Percentiles rank a stretch among this genome's conserved stretches.
These are phyloP conservation scores for Hydrocynus forskahlii DNA, from an alignment of 2,797 vertebrate genomes.

Conservation along the genomic window DNA sequence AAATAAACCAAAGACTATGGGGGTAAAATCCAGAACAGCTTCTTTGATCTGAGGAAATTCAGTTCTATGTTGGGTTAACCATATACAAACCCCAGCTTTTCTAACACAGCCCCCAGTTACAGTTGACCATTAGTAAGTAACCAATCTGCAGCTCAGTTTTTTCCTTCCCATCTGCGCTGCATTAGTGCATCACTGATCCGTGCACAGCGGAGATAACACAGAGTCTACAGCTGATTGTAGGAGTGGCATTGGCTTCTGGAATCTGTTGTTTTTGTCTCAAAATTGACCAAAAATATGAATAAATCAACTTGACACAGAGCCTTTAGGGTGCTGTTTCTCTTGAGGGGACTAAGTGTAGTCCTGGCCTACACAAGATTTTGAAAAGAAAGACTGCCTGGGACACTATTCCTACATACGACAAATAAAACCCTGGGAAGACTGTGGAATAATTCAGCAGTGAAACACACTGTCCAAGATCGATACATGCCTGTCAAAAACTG, in stretches of 20 bases:
- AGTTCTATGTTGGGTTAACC: neutral
- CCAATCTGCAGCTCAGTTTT: neutral
- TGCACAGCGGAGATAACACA: neutral
- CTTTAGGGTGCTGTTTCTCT: too few species aligned
- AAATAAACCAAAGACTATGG: neutral
- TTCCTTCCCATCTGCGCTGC: neutral
- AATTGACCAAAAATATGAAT: neutral
- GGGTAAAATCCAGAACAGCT: neutral
- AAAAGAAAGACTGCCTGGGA: too few species aligned
- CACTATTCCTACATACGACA: too few species aligned
- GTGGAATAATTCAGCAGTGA: neutral
- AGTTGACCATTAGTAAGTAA: conserved; percentile 2
- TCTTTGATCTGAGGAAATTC: neutral
- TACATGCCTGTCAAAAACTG: too few species aligned
- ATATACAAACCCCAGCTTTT: neutral
- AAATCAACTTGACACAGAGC: too few species aligned
- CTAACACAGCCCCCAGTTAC: neutral
- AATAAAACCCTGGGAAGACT: neutral
- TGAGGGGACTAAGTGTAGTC: too few species aligned
- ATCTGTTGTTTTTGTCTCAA: neutral
- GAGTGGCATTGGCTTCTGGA: neutral
- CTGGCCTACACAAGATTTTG: too few species aligned
- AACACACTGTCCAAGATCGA: neutral
- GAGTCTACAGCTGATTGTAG: neutral
- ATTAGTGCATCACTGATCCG: neutral